A percentile compares a stretch with the other conserved stretches of the same genome.
These are phyloP conservation scores for Triops longicaudatus DNA, from an alignment of 1,140 invertebrate genomes.

Conservation along the genomic window DNA sequence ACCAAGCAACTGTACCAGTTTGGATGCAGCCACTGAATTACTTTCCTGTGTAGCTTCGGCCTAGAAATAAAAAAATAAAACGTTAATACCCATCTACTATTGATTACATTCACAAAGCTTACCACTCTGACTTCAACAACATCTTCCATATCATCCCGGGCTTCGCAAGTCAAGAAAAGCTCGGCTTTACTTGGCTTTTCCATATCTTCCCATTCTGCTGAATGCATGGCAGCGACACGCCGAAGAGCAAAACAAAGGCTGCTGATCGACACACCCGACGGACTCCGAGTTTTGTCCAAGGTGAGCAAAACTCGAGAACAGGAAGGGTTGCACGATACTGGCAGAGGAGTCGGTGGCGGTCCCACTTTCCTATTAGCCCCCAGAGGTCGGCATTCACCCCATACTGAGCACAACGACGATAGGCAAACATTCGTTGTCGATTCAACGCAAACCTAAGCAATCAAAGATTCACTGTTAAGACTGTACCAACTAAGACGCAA, in stretches of 20 bases:
- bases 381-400: slow-evolving; percentile 70
- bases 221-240: slow-evolving; percentile 51
- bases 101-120: slow-evolving; percentile 38
- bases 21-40: background rate
- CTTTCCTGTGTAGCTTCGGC: background rate
- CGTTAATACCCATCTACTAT: background rate
- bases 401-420: slow-evolving; percentile 61
- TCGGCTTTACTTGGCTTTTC: slow-evolving; percentile 35
- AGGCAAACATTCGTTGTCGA: slow-evolving; percentile 65
- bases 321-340: slow-evolving; percentile 60
- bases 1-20: background rate
- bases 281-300: slow-evolving; percentile 50
- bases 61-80: background rate
- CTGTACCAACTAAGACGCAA: no score
- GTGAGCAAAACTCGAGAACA: slow-evolving; percentile 67
- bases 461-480: background rate
- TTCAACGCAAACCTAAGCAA: slow-evolving; percentile 60
- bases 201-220: slow-evolving; percentile 39
- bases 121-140: slow-evolving; percentile 80
- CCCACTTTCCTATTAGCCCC: slow-evolving; percentile 62
- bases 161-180: slow-evolving; percentile 67
- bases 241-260: slow-evolving; percentile 58
- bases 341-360: slow-evolving; percentile 61
- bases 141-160: slow-evolving; percentile 66
- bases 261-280: slow-evolving; percentile 61